These are phyloP conservation scores for Hyles lineata DNA, from an alignment of 2,888 invertebrate genomes.

Conservation along the genomic window DNA sequence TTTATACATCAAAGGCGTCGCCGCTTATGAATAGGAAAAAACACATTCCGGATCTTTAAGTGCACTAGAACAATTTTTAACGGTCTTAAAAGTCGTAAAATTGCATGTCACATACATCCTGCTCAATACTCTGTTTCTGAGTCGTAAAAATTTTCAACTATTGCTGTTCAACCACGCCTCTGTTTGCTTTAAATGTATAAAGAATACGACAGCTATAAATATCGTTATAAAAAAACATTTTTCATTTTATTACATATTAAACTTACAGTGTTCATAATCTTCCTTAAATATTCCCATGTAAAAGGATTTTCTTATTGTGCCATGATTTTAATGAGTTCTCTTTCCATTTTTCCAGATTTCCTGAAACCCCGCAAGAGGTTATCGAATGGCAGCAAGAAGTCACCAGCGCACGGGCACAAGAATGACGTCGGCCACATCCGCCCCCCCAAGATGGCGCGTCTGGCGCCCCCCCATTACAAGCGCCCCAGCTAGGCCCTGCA, in stretches of 20 bases:
- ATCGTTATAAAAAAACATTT: neutral
- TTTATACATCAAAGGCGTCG: conserved; percentile 75
- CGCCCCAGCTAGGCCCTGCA: conserved; percentile 72
- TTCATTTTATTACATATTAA: neutral
- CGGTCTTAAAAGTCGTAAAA: conserved; percentile 72
- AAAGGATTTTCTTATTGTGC: neutral
- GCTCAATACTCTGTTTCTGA: conserved; percentile 58
- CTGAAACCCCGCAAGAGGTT: conserved; percentile 87
- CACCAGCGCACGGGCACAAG: conserved; percentile 74
- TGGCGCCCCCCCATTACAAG: conserved; percentile 73
- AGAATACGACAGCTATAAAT: neutral
- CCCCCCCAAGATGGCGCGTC: conserved; percentile 78
- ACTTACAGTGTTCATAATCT: too few species aligned
- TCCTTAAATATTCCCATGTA: conserved; percentile 31
- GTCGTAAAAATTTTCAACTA: conserved; percentile 55
- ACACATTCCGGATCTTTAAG: conserved; percentile 67
- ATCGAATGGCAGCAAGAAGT: conserved; percentile 79
- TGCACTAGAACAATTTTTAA: conserved; percentile 63
- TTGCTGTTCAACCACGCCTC: conserved; percentile 39
- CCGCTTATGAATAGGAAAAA: conserved; percentile 62
- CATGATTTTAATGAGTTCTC: neutral
- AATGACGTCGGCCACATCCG: conserved; percentile 79
- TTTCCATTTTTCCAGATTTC: conserved; percentile 85
- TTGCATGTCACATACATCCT: conserved; percentile 47
- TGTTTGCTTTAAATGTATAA: neutral